These are phyloP conservation scores for Hoplostethus mediterraneus DNA, from an alignment of 2,797 vertebrate genomes.

Conservation along the genomic window DNA sequence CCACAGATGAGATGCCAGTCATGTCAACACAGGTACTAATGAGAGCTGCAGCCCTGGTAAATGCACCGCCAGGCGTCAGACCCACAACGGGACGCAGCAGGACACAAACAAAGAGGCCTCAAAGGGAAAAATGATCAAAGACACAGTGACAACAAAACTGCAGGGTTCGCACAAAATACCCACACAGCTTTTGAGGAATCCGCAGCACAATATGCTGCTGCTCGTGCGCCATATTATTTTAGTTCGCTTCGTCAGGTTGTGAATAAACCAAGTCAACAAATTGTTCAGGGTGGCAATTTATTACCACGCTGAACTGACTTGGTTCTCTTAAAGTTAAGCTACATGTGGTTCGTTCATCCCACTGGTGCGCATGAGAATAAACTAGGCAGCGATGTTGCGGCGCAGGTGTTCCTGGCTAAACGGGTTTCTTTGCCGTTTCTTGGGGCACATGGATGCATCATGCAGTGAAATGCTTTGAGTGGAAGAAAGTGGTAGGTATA, in stretches of 20 bases:
- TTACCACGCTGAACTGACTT: constrained; percentile 6
- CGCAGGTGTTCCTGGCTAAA: constrained; percentile 47
- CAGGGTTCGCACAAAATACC: constrained; percentile 44
- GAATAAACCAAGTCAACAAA: too few relatives aligned
- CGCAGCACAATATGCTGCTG: constrained; percentile 13
- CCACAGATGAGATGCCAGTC: constrained; percentile 72
- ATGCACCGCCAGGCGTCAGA: constrained; percentile 48
- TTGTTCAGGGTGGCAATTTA: constrained; percentile 12
- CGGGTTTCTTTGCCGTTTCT: constrained; percentile 41
- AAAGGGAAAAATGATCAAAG: constrained; percentile 56
- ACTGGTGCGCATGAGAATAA: constrained; percentile 25
- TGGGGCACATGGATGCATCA: constrained; percentile 54
- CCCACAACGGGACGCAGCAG: constrained; percentile 50
- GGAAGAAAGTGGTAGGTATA: constrained; percentile 35
- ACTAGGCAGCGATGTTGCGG: constrained; percentile 12
- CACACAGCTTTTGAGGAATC: constrained; percentile 41
- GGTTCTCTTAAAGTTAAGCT: constrained; percentile 15
- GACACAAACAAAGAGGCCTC: constrained; percentile 34
- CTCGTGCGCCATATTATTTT: constrained; percentile 25
- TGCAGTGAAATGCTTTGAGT: constrained; percentile 54
- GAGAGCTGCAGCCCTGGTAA: constrained; percentile 57
- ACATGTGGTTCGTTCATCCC: constrained; percentile 7
- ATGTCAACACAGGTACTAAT: constrained; percentile 67
- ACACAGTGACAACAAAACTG: constrained; percentile 33
- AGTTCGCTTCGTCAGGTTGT: constrained; percentile 14